Percentiles rank a stretch among this genome's conserved stretches.
Conservation (phyloP, 2,113 vertebrate genomes). For the Nibea albiflora region DNA sequence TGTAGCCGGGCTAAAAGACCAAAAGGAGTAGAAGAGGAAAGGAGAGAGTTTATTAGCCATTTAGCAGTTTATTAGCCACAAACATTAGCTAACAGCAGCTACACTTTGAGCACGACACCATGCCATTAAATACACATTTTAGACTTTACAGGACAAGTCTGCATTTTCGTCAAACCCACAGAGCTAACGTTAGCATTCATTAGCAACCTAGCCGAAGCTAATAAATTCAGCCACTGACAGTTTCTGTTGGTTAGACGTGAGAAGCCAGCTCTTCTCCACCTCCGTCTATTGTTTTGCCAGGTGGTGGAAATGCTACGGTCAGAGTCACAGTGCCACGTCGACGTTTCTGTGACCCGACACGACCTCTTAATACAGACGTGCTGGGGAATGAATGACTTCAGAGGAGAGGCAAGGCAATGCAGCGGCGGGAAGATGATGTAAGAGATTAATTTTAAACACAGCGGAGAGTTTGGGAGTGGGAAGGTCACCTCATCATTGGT, state of each 20-base stretch:
- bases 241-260: not conserved
- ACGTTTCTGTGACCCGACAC: not conserved
- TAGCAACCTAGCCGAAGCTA: not conserved
- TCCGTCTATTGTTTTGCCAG: not conserved
- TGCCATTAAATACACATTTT: not conserved
- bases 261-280: not conserved
- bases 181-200: not conserved
- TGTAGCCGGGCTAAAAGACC: too few species aligned
- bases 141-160: not conserved
- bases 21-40: too few species aligned
- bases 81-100: too few species aligned
- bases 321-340: not conserved
- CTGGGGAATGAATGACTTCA: not conserved
- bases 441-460: slow-evolving; percentile 31
- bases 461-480: not conserved
- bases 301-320: not conserved
- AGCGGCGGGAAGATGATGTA: not conserved
- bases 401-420: not conserved
- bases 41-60: too few species aligned
- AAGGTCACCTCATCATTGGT: slow-evolving; percentile 33
- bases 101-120: too few species aligned
- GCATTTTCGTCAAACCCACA: too few species aligned
- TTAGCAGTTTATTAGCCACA: too few species aligned
- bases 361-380: not conserved
- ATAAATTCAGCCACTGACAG: not conserved